phyloP scores from a whole-genome alignment of 2,888 invertebrate genomes.

The Dione juno region DNA sequence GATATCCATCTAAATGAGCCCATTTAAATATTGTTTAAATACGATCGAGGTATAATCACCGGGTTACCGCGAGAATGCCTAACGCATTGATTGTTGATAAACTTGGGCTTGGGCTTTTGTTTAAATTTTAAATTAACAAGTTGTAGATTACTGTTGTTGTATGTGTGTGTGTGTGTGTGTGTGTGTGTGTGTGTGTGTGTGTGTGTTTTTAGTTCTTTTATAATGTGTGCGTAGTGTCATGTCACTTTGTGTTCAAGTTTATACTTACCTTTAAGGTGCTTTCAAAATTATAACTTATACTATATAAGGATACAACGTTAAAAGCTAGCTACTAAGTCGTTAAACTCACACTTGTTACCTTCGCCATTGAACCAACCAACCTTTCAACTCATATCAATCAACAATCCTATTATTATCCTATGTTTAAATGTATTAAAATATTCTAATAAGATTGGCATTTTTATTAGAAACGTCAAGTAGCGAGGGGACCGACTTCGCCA shows the following conservation, averaged over 20 bases:
- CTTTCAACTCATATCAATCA: background rate
- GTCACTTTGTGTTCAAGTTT: too few relatives aligned
- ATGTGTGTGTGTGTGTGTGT: too few relatives aligned
- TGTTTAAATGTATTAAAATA: background rate
- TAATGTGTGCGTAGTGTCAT: background rate
- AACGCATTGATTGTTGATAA: slow-evolving; percentile 45
- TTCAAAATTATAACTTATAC: too few relatives aligned
- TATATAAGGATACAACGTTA: too few relatives aligned
- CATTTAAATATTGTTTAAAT: slow-evolving; percentile 58
- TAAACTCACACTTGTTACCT: too few relatives aligned
- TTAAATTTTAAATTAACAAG: slow-evolving; percentile 25
- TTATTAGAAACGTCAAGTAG: slow-evolving; percentile 14
- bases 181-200: background rate
- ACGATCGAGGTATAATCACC: slow-evolving; percentile 49
- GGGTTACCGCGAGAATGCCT: slow-evolving; percentile 42
- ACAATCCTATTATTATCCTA: background rate
- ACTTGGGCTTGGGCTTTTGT: slow-evolving; percentile 29
- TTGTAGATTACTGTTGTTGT: slow-evolving; percentile 4
- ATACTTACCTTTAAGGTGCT: too few relatives aligned
- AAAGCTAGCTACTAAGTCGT: too few relatives aligned
- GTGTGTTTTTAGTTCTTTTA: too few relatives aligned
- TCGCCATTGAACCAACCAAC: too few relatives aligned
- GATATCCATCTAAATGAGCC: slow-evolving; percentile 62
- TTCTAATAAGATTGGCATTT: slow-evolving; percentile 21
- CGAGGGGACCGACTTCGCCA: background rate